Base-by-base conservation (phyloP, 2,113 vertebrate species). In the Embiotoca jacksoni region DNA sequence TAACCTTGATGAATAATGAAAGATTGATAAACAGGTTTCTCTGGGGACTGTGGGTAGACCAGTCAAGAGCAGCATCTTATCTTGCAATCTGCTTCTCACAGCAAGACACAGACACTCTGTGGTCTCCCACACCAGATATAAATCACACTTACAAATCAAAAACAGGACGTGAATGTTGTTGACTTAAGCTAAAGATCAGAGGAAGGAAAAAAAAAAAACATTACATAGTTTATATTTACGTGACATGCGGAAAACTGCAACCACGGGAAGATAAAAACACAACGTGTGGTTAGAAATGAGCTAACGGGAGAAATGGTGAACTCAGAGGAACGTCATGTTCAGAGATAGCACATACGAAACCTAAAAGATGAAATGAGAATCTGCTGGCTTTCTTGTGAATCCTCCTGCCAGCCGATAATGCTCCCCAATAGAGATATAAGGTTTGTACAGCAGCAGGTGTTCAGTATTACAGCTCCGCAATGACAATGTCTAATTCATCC, bases 1-100 rank as follows among this genome's bases (percentile, higher is more conserved):
- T 78, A 64, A 85, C 52, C 64, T 56, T 65, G 61, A 84, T 82
- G 56, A 83, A 82, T 72, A 74, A 87, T 85, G 59, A 78, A 81
- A 83, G 72, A 80, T 80, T 83, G 85, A 89, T 86, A 70, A 86
- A 68, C 44, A 62, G 6, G 31, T 75, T 72, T 65, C 56, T 68
- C 55, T 41, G 54, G n/a, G 79, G 63, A 72, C 64, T 15, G 55
- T 16, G 23, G 1, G 39, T 14, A 23, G 63, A 15, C 16, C 2
- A 30, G 72, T 77, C 49, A 64, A 82, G 60, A 74, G 55, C 41
- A 58, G 30, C 53, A 39, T 66, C 62, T 73, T n/a, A 55, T 74
- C 58, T 47, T 65, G 41, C 70, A 46, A 80, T 77, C 59, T 53
- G 59, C 56, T 50, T 60, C 8, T 60, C 50, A 76, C 66, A 82